Percentiles rank a stretch among this genome's conserved stretches.
Evolutionary conservation across 2,113 vertebrate genomes (phyloP).

Genomic region (Rhabdomys dilectus): DNA sequence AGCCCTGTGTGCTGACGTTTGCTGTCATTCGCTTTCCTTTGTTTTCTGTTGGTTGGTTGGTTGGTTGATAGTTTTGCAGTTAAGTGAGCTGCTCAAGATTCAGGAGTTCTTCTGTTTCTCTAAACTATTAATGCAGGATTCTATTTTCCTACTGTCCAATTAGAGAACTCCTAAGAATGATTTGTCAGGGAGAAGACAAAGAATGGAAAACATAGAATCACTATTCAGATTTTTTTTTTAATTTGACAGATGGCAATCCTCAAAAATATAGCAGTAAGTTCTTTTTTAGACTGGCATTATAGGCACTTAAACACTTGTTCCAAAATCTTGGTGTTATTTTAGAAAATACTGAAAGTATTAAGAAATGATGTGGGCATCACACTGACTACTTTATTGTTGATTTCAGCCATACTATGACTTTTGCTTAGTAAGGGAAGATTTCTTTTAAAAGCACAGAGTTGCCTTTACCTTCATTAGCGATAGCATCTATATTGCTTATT

Average conservation of each 20-base stretch:
- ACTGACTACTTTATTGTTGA: constrained; percentile 50
- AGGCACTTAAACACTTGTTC: constrained; percentile 69
- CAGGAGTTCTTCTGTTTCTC: constrained; percentile 1
- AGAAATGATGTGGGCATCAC: constrained; percentile 40
- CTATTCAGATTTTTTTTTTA: constrained; percentile 41
- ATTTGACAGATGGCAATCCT: constrained; percentile 83
- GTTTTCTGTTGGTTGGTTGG: not conserved
- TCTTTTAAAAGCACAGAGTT: constrained; percentile 47
- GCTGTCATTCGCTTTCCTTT: not conserved
- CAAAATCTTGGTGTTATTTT: constrained; percentile 65
- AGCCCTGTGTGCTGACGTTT: not conserved
- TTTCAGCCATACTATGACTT: constrained; percentile 56
- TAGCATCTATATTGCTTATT: not conserved
- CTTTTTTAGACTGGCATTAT: constrained; percentile 74
- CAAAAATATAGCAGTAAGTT: constrained; percentile 78
- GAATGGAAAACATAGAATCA: constrained; percentile 69
- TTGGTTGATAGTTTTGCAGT: constrained; percentile 32
- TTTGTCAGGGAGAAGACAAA: not conserved
- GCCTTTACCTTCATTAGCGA: constrained; percentile 20
- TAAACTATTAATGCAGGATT: constrained; percentile 42
- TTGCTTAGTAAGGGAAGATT: constrained; percentile 39
- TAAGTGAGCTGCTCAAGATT: constrained; percentile 38
- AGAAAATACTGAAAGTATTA: constrained; percentile 69
- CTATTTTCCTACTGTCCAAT: constrained; percentile 52
- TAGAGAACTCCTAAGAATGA: constrained; percentile 57